Base-by-base conservation (phyloP, 2,888 invertebrate species). In the Lordiphosa fenestrarum region DNA sequence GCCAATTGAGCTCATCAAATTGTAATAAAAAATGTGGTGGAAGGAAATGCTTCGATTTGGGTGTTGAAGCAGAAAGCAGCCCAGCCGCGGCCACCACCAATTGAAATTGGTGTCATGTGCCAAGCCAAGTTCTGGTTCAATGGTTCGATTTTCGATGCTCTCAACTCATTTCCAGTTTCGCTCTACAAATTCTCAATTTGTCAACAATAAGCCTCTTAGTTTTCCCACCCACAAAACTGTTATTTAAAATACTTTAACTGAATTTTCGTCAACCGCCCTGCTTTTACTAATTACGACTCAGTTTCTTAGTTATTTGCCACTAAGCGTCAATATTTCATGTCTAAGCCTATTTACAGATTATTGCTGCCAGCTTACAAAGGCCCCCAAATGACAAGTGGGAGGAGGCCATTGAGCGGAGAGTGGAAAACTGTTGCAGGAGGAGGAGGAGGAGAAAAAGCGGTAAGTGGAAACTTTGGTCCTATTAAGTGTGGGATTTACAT, bases 281-380 rank as follows among this genome's bases (percentile, higher is more conserved):
- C 56, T 37, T 30, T 48, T 59, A 63, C 64, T 74, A 73, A 76
- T 73, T 71, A 76, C 64, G 40, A 36, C 6, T 21, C 13, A 15
- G 37, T 48, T 52, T 39, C 15, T 62, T 46, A 55, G 62, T 63
- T 59, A 58, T 47, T 76, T 76, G 78, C 78, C 73, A 62, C 52
- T 65, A 67, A 67, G 81, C 81, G 66, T 78, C 75, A 75, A 80
- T 80, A 80, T 80, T 78, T 80, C 72, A 80, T 73, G 72, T 39
- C 62, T 80, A 80, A 80, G 81, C 80, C 78, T 78, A 78, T 81
- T 80, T 44, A 78, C 63, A 65, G 80, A 80, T 77, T 80, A 76
- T 80, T 74, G 72, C 44, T 77, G 76, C 70, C 74, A 72, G 80
- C 80, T 77, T 78, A 78, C 76, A 70, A 72, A 74, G 72, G 56